phyloP scores from a whole-genome alignment of 2,797 vertebrate species.

The Gymnocypris eckloni region DNA sequence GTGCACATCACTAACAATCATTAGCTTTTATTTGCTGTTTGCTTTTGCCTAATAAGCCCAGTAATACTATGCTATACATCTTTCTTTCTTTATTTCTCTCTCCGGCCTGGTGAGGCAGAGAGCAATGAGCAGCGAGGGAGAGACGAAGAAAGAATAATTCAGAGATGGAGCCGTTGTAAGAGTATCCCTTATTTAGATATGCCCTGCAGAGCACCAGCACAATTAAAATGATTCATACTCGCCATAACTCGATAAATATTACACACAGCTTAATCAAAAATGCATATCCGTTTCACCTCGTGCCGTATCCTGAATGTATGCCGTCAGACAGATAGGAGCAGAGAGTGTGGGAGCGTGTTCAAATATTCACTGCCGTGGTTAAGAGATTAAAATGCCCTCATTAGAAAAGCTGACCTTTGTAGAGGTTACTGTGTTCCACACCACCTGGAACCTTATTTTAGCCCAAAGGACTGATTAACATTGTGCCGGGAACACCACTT shows the following conservation, averaged over 20 bases:
- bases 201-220: slow-evolving; percentile 62
- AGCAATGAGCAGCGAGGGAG: slow-evolving; percentile 32
- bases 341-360: slow-evolving; percentile 23
- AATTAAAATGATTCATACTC: slow-evolving; percentile 62
- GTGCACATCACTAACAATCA: slow-evolving; percentile 57
- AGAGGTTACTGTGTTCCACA: slow-evolving; percentile 61
- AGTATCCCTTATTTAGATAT: slow-evolving; percentile 62
- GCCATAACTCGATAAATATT: slow-evolving; percentile 66
- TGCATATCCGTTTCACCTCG: slow-evolving; percentile 61
- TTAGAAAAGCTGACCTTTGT: slow-evolving; percentile 58
- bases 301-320: slow-evolving; percentile 26
- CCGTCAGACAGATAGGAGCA: slow-evolving; percentile 15
- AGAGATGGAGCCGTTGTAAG: slow-evolving; percentile 42
- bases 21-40: slow-evolving; percentile 64
- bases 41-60: slow-evolving; percentile 58
- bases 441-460: slow-evolving; percentile 60
- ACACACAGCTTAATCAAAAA: slow-evolving; percentile 66
- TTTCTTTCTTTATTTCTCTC: slow-evolving; percentile 48
- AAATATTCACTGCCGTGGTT: slow-evolving; percentile 57
- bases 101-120: slow-evolving; percentile 22
- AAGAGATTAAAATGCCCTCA: slow-evolving; percentile 63
- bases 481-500: slow-evolving; percentile 39
- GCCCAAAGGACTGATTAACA: slow-evolving; percentile 59
- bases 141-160: slow-evolving; percentile 60
- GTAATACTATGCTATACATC: slow-evolving; percentile 52